Base-by-base conservation (phyloP, 2,113 vertebrate genomes). In the Pogonocichla stellata region DNA sequence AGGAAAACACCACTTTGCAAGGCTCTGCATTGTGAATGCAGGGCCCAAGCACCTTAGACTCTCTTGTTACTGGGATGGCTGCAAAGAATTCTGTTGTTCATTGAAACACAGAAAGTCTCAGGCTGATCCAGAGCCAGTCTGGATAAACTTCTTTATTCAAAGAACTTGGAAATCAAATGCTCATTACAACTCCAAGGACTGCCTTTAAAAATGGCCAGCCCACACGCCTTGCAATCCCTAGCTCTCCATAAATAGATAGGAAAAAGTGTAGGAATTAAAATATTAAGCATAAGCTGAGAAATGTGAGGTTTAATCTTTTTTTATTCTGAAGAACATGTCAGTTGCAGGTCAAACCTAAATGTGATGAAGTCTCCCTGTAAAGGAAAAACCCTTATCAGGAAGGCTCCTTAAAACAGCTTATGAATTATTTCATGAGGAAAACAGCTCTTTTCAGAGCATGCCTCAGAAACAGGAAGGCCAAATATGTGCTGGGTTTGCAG, bases 391-490 rank as follows among this genome's bases (percentile, higher is more conserved):
- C 61, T 57, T 64, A 43, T 83, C 51, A 67, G 29, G 84, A 87
- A 70, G 45, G 48, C 16, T 61, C 3, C 53, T 70, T 31, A 36
- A 78, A 81, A 34, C 26, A 84, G 38, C 31, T 80, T 89, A 33
- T 42, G 48, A 93, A 92, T 89, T 80, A 92, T 91, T 94, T 94
- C 61, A 53, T 24, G 36, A 67, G 62, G 15, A 86, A 82, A 75
- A 67, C 4, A 71, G 14, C 43, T 47, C 33, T 47, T 84, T 90
- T 81, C 42, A 71, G 64, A 79, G 60, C 36, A 34, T 34, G 25
- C 33, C 74, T 72, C 40, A 65, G 45, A 40, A 74, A 47, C 40
- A 54, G 47, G 14, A 65, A 65, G 45, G 42, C n/a, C 53, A 65
- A 56, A 47, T 29, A 34, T 65, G 48, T 50, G 83, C 36, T 56